phyloP scores from a whole-genome alignment of 23 tunicate genomes.

The Clavelina lepadiformis region DNA sequence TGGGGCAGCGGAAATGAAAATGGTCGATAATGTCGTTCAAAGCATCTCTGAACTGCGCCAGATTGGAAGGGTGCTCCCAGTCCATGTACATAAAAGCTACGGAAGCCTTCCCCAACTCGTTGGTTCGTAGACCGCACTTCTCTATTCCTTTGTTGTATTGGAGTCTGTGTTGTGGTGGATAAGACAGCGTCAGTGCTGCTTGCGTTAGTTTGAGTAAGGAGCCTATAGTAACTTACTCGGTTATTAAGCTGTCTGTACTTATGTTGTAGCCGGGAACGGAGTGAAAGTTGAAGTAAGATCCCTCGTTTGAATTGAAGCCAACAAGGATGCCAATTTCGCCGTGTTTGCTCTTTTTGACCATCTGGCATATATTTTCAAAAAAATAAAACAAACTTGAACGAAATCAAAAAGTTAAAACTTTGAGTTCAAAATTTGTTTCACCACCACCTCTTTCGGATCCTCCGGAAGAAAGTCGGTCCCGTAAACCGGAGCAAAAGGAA shows the following conservation, averaged over 20 bases:
- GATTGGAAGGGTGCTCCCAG: constrained; percentile 48
- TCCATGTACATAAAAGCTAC: constrained; percentile 49
- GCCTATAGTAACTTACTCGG: constrained; percentile 8
- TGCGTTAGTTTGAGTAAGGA: too few relatives aligned
- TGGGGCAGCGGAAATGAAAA: constrained; percentile 50
- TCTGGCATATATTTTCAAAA: constrained; percentile 15
- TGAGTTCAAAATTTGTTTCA: too few relatives aligned
- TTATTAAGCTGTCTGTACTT: constrained; percentile 20
- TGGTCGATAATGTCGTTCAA: constrained; percentile 45
- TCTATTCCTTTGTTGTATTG: constrained; percentile 33
- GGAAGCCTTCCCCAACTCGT: constrained; percentile 34
- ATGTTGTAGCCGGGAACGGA: constrained; percentile 36
- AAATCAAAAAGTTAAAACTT: too few relatives aligned
- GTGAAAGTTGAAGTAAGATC: constrained; percentile 52
- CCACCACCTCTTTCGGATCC: constrained; percentile 43
- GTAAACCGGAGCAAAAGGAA: constrained; percentile 69
- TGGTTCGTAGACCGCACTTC: constrained; percentile 36
- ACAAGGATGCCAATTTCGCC: constrained; percentile 31
- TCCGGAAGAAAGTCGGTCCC: constrained; percentile 51
- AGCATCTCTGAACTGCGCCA: constrained; percentile 45
- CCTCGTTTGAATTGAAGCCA: constrained; percentile 70
- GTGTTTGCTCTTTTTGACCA: constrained; percentile 25
- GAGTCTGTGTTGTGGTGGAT: too few relatives aligned
- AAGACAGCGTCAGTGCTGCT: too few relatives aligned
- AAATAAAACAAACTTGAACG: too few relatives aligned